A percentile compares a stretch with the other conserved stretches of the same genome.
phyloP scores from a whole-genome alignment of 2,797 vertebrate genomes.

The Onychomys leucogaster region DNA sequence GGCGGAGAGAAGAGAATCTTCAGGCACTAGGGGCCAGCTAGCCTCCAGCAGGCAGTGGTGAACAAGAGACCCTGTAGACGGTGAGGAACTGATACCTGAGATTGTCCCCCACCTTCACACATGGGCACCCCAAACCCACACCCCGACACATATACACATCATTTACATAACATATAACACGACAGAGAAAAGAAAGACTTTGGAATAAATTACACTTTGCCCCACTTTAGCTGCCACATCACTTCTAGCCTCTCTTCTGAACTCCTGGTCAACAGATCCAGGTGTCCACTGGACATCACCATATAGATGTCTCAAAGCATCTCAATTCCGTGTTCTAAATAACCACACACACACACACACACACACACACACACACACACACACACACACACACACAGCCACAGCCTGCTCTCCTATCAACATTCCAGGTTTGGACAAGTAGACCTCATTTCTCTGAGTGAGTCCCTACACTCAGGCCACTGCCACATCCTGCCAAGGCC shows the following conservation, averaged over 20 bases:
- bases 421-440: not conserved
- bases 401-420: not conserved
- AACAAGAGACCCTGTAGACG: not conserved
- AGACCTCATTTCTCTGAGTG: not conserved
- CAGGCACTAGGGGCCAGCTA: not conserved
- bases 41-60: not conserved
- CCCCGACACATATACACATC: not conserved
- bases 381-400: not conserved
- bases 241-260: not conserved
- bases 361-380: not conserved
- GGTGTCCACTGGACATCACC: not conserved
- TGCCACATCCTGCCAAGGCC: not conserved
- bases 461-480: not conserved
- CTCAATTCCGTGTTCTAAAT: not conserved
- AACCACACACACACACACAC: too few species aligned
- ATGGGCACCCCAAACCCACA: not conserved
- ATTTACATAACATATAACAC: not conserved
- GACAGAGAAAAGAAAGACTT: not conserved
- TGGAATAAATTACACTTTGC: not conserved
- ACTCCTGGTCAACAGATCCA: not conserved
- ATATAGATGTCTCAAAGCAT: not conserved
- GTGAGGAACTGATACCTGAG: not conserved
- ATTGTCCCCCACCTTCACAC: not conserved
- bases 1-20: not conserved
- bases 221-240: not conserved